phyloP scores from a whole-genome alignment of 2,113 vertebrate genomes.

The Sminthopsis crassicaudata region DNA sequence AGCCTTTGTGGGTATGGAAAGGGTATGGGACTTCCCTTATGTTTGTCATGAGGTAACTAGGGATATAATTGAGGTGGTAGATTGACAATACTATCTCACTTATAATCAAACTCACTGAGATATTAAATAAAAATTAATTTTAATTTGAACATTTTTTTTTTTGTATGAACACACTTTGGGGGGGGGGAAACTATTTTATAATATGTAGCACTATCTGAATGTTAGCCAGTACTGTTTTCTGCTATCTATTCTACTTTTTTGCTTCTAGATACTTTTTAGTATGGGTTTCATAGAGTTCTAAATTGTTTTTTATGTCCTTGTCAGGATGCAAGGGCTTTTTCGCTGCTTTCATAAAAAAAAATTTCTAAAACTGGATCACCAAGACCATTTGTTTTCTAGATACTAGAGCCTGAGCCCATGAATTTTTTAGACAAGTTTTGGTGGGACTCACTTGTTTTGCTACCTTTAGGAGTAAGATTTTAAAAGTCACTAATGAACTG shows the following conservation, averaged over 20 bases:
- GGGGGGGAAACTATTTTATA: conserved; percentile 60
- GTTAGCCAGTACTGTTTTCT: conserved; percentile 35
- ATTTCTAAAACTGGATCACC: conserved; percentile 8
- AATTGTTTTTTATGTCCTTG: background rate
- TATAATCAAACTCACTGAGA: conserved; percentile 33
- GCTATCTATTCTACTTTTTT: conserved; percentile 45
- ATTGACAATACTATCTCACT: conserved; percentile 38
- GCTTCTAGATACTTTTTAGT: conserved; percentile 41
- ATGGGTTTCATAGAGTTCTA: conserved; percentile 44
- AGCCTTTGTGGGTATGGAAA: conserved; percentile 10
- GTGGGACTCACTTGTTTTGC: background rate
- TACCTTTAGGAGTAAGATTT: background rate
- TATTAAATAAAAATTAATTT: conserved; percentile 55
- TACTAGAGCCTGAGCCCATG: background rate
- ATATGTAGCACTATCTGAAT: conserved; percentile 41
- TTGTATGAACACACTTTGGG: conserved; percentile 46
- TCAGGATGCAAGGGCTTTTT: conserved; percentile 9
- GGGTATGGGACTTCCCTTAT: conserved; percentile 9
- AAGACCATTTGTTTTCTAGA: background rate
- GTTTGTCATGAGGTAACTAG: conserved; percentile 40
- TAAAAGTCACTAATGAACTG: background rate
- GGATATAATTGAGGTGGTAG: conserved; percentile 5
- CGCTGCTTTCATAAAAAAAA: conserved; percentile 50
- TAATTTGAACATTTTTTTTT: conserved; percentile 53
- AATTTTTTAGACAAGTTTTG: background rate